Evolutionary conservation across 1,140 invertebrate species (phyloP).

Genomic region (Campoletis sonorensis): DNA sequence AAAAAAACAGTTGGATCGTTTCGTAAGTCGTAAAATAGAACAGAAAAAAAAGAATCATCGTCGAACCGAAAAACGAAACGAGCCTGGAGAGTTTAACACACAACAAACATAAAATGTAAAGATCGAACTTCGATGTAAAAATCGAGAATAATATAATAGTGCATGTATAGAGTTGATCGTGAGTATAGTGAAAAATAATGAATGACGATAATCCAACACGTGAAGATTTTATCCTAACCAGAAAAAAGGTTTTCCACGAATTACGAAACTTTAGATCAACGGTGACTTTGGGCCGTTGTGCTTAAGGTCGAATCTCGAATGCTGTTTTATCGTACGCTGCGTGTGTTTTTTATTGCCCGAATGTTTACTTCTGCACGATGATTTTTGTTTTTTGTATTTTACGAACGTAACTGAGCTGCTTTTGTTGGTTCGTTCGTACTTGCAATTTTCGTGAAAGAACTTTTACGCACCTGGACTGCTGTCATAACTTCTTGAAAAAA

Average conservation of each 20-base stretch:
- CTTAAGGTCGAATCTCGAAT: not conserved
- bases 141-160: constrained; percentile 32
- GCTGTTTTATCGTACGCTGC: not conserved
- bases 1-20: constrained; percentile 26
- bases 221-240: constrained; percentile 39
- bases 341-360: not conserved
- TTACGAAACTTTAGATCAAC: not conserved
- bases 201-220: constrained; percentile 33
- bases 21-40: constrained; percentile 4
- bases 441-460: not conserved
- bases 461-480: not conserved
- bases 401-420: not conserved
- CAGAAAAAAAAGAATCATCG: not conserved
- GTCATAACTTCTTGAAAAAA: too few species aligned
- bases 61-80: constrained; percentile 26
- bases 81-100: constrained; percentile 40
- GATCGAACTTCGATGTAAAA: constrained; percentile 32
- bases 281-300: not conserved
- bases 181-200: constrained; percentile 27
- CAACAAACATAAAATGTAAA: constrained; percentile 13
- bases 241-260: constrained; percentile 10
- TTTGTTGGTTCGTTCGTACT: not conserved
- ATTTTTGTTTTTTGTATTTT: constrained; percentile 10
- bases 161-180: constrained; percentile 34
- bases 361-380: constrained; percentile 23